phyloP scores from a whole-genome alignment of 1,140 invertebrate species.

The Drosophila malerkotliana region DNA sequence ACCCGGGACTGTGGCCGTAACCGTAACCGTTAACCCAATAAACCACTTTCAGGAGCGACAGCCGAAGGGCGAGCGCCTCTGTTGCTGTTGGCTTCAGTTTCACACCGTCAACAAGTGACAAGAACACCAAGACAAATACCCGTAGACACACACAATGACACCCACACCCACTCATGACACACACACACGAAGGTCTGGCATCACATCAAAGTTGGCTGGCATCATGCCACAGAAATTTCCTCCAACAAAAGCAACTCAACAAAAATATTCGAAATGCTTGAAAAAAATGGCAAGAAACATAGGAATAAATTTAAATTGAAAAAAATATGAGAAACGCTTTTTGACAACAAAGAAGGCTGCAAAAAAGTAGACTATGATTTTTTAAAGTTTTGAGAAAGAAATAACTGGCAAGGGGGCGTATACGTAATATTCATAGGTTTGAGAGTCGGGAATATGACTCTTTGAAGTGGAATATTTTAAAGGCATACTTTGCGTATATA shows the following conservation, averaged over 20 bases:
- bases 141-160: constrained; percentile 23
- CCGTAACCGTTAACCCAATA: constrained; percentile 72
- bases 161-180: constrained; percentile 2
- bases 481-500: too few relatives aligned
- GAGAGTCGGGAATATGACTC: neutral
- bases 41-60: constrained; percentile 66
- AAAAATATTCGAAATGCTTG: constrained; percentile 39
- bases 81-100: constrained; percentile 70
- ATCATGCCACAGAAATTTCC: constrained; percentile 70
- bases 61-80: constrained; percentile 38
- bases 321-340: neutral
- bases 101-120: constrained; percentile 78
- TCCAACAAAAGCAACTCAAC: constrained; percentile 49
- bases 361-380: constrained; percentile 65
- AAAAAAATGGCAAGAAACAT: constrained; percentile 20
- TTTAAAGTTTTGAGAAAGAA: constrained; percentile 59
- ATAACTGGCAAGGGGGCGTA: constrained; percentile 6
- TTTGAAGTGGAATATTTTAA: too few relatives aligned
- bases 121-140: constrained; percentile 46
- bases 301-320: constrained; percentile 13
- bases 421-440: constrained; percentile 16
- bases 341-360: constrained; percentile 13
- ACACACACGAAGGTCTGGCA: constrained; percentile 38
- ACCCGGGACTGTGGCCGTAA: constrained; percentile 2
- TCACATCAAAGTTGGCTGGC: constrained; percentile 68